phyloP scores from a whole-genome alignment of 2,888 invertebrate species.

The Caenorhabditis drosophilae region DNA sequence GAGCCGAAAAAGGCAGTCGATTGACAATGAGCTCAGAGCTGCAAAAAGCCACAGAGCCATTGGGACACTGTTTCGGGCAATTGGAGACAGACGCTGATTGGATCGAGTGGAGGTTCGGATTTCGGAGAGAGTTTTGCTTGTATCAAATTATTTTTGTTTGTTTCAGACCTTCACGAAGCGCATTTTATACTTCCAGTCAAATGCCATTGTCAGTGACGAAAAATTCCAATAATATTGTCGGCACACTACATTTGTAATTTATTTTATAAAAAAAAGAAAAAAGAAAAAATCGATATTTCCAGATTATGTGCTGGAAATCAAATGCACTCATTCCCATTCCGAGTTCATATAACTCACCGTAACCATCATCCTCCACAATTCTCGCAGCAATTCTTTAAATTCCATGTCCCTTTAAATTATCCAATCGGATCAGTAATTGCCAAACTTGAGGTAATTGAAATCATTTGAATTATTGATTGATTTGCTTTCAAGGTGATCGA shows the following conservation, averaged over 20 bases:
- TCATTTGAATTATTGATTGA: not conserved
- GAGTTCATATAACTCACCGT: constrained; percentile 62
- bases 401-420: constrained; percentile 48
- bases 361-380: constrained; percentile 65
- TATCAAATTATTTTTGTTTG: not conserved
- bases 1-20: constrained; percentile 50
- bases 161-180: constrained; percentile 33
- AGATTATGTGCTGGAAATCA: constrained; percentile 49
- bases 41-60: constrained; percentile 42
- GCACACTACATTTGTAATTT: constrained; percentile 48
- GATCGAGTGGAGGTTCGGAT: constrained; percentile 57
- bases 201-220: constrained; percentile 36
- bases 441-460: constrained; percentile 31
- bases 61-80: constrained; percentile 60
- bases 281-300: constrained; percentile 2
- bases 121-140: too few species aligned
- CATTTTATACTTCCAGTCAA: constrained; percentile 42
- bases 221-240: constrained; percentile 40
- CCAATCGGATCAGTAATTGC: constrained; percentile 24
- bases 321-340: constrained; percentile 61
- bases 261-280: not conserved
- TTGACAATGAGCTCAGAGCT: constrained; percentile 48
- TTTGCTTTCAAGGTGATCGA: constrained; percentile 43
- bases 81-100: constrained; percentile 62
- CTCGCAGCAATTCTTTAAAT: constrained; percentile 39